Evolutionary conservation across 1,140 invertebrate species (phyloP).

Genomic region (Pogonomyrmex californicus): DNA sequence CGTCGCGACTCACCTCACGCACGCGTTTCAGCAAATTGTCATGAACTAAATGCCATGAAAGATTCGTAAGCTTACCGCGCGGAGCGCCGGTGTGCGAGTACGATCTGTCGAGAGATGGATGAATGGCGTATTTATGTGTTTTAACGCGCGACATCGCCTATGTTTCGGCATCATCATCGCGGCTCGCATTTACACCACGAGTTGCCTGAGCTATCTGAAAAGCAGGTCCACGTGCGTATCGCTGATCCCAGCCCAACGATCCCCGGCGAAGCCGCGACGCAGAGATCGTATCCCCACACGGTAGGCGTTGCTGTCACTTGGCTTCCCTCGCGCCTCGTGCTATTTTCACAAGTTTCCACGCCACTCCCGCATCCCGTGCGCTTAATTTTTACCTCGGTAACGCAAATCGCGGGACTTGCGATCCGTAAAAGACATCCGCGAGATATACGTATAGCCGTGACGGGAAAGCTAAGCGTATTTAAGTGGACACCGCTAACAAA

Average conservation of each 20-base stretch:
- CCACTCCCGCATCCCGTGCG: background rate
- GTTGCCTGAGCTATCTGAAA: background rate
- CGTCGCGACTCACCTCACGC: background rate
- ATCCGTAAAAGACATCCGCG: too few species aligned
- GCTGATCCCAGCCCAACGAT: background rate
- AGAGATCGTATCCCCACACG: conserved; percentile 57
- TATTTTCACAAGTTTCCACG: conserved; percentile 68
- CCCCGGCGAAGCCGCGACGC: conserved; percentile 49
- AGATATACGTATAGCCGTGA: too few species aligned
- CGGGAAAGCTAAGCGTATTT: background rate
- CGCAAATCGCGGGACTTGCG: background rate
- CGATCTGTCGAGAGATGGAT: conserved; percentile 70
- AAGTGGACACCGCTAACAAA: background rate
- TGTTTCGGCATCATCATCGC: conserved; percentile 57
- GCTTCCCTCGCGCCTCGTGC: conserved; percentile 68
- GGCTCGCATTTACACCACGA: background rate
- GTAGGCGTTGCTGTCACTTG: conserved; percentile 81
- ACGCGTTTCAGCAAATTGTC: conserved; percentile 76
- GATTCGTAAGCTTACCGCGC: conserved; percentile 71
- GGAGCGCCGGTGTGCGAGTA: conserved; percentile 72
- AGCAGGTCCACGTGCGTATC: background rate
- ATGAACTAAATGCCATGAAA: conserved; percentile 75
- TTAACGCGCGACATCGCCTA: conserved; percentile 67
- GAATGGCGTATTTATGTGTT: conserved; percentile 75
- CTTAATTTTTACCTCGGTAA: background rate